These are phyloP conservation scores for Grammomys dolichurus DNA, from an alignment of 2,113 vertebrate species.

Conservation along the genomic window DNA sequence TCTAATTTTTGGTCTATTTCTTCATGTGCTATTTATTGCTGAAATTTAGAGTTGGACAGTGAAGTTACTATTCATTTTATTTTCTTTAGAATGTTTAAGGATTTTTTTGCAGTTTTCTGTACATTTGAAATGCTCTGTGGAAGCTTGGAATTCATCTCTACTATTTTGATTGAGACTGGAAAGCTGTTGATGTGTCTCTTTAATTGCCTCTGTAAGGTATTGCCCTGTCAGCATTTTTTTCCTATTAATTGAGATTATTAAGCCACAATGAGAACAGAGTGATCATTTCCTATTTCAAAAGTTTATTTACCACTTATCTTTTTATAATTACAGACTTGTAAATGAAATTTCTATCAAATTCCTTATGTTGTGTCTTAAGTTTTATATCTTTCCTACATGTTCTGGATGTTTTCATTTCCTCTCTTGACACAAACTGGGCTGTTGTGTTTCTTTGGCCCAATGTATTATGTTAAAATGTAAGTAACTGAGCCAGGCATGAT, in stretches of 20 bases:
- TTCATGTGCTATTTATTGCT: neutral
- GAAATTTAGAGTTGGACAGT: neutral
- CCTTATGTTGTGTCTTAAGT: neutral
- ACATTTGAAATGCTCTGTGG: neutral
- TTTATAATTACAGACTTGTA: neutral
- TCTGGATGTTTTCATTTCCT: neutral
- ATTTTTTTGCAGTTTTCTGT: neutral
- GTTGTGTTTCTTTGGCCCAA: neutral
- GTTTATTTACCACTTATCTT: neutral
- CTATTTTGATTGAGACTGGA: neutral
- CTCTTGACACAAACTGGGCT: neutral
- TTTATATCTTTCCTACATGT: neutral
- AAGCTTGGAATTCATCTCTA: neutral
- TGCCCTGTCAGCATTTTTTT: neutral
- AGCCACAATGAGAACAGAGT: neutral
- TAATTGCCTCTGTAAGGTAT: neutral
- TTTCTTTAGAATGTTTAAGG: neutral
- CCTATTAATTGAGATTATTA: neutral
- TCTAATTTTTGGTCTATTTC: neutral
- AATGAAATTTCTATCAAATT: neutral
- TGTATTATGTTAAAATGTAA: neutral
- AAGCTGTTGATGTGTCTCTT: neutral
- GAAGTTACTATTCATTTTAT: neutral
- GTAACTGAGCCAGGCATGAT: neutral
- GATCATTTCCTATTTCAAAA: neutral